phyloP scores from a whole-genome alignment of 2,113 vertebrate species.

The Benitochromis conjunctus region DNA sequence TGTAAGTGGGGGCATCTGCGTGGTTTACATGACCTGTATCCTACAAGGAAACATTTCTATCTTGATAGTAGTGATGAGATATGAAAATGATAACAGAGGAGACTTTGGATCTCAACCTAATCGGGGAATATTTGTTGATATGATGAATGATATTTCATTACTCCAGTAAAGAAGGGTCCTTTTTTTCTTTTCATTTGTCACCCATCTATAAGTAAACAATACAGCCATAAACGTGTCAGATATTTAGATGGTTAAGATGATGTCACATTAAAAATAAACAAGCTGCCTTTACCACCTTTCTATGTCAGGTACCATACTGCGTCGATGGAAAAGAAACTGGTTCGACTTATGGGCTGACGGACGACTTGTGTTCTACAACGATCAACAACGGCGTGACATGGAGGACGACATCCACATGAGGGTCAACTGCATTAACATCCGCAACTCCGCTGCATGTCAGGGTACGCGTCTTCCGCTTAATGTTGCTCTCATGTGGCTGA shows the following conservation, averaged over 20 bases:
- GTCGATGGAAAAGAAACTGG: constrained; percentile 96
- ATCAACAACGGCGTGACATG: constrained; percentile 82
- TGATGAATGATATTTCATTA: background rate
- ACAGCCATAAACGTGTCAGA: background rate
- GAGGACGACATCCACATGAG: constrained; percentile 93
- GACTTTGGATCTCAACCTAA: background rate
- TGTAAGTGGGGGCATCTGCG: background rate
- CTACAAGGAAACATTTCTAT: background rate
- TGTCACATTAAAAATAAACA: background rate
- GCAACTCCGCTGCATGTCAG: constrained; percentile 81
- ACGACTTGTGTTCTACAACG: constrained; percentile 87
- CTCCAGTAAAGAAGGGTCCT: background rate
- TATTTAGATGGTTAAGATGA: background rate
- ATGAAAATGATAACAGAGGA: background rate
- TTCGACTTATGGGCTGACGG: constrained; percentile 94
- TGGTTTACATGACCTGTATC: background rate
- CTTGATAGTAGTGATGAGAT: background rate
- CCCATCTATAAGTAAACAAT: background rate
- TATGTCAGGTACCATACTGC: constrained; percentile 84
- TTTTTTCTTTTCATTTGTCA: background rate
- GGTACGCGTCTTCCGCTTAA: constrained; percentile 67
- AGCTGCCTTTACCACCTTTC: background rate
- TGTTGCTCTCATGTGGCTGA: background rate
- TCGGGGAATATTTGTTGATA: background rate
- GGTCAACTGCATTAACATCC: constrained; percentile 89